Evolutionary conservation across 2,797 vertebrate genomes (phyloP).

Genomic region (Anguilla anguilla): DNA sequence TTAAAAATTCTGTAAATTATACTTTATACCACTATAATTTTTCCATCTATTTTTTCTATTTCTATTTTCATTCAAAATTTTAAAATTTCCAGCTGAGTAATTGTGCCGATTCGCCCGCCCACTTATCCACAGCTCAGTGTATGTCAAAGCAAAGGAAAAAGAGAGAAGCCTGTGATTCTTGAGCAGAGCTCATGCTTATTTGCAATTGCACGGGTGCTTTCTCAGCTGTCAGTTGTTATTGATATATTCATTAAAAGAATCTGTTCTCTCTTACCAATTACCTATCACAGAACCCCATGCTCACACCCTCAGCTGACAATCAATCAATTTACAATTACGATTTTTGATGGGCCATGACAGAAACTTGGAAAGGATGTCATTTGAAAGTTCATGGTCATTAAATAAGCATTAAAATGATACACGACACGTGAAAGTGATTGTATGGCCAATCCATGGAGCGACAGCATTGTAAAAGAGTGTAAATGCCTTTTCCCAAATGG

Average conservation of each 20-base stretch:
- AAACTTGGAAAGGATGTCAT: constrained; percentile 77
- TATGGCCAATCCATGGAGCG: constrained; percentile 56
- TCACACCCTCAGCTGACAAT: constrained; percentile 80
- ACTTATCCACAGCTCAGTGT: constrained; percentile 31
- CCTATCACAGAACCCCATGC: constrained; percentile 73
- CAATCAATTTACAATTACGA: constrained; percentile 87
- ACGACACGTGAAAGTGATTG: constrained; percentile 68
- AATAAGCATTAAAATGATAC: constrained; percentile 83
- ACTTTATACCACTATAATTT: constrained; percentile 66
- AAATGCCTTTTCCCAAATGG: neutral
- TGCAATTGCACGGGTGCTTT: constrained; percentile 73
- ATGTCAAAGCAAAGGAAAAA: constrained; percentile 59
- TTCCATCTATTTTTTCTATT: neutral
- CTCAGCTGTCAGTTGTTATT: constrained; percentile 84
- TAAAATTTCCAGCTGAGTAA: neutral
- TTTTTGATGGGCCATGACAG: constrained; percentile 85
- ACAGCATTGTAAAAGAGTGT: constrained; percentile 45
- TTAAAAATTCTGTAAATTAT: constrained; percentile 53
- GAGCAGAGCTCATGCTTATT: constrained; percentile 73
- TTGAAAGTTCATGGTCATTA: constrained; percentile 58
- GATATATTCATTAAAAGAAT: constrained; percentile 82
- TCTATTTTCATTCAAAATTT: neutral
- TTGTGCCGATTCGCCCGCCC: neutral
- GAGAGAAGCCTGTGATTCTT: constrained; percentile 67
- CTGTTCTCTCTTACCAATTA: constrained; percentile 73